Percentiles rank a stretch among this genome's conserved stretches.
Conservation (phyloP, 2,797 vertebrate genomes). For the Gephyroberyx darwinii region DNA sequence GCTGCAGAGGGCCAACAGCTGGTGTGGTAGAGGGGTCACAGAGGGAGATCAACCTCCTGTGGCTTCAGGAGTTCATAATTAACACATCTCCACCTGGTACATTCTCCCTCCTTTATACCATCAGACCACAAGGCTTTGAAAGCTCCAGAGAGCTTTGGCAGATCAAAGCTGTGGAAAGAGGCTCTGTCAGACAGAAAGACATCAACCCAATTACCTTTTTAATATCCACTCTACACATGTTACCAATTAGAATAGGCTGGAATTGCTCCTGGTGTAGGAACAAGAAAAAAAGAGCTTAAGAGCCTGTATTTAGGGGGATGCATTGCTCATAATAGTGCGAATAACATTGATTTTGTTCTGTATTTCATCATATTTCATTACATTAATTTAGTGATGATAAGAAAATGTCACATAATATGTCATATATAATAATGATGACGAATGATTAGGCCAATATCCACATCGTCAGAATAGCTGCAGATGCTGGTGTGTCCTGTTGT, state of each 20-base stretch:
- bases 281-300: constrained; percentile 25
- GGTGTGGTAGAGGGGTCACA: constrained; percentile 51
- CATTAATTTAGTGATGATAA: no score
- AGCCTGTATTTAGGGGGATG: constrained; percentile 4
- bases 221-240: constrained; percentile 67
- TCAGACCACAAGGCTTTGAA: constrained; percentile 51
- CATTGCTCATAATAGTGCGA: background rate
- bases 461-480: background rate
- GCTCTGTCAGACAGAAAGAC: constrained; percentile 53
- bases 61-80: constrained; percentile 67
- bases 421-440: background rate
- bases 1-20: constrained; percentile 61
- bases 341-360: constrained; percentile 10
- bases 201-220: constrained; percentile 70
- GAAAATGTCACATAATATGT: no score
- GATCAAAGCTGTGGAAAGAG: constrained; percentile 69
- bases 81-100: constrained; percentile 69
- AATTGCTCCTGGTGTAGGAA: constrained; percentile 38
- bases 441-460: background rate
- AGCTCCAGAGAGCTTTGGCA: constrained; percentile 50
- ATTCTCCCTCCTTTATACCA: constrained; percentile 43
- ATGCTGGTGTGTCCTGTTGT: constrained; percentile 21
- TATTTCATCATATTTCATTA: background rate
- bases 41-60: constrained; percentile 55
- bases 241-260: constrained; percentile 51